phyloP scores from a whole-genome alignment of 2,113 vertebrate species.

The Leucopsar rothschildi region DNA sequence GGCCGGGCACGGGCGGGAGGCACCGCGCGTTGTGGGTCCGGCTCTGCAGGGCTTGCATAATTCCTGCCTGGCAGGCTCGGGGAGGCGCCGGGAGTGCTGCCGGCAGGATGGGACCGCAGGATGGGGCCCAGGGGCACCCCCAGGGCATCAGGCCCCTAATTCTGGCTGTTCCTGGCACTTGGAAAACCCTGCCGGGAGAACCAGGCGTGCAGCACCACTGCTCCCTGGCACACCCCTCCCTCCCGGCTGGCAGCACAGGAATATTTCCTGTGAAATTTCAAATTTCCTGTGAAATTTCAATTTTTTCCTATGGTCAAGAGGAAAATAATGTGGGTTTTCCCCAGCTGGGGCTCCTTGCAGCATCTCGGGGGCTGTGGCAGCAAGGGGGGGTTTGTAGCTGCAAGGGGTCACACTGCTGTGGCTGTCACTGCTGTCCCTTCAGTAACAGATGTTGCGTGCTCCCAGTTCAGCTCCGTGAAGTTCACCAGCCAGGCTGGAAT shows the following conservation, averaged over 20 bases:
- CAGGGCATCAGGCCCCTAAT: not conserved
- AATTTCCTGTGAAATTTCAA: not conserved
- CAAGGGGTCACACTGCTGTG: not conserved
- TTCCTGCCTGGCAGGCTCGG: not conserved
- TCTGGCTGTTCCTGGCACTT: not conserved
- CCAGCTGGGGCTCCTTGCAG: not conserved
- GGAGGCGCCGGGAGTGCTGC: not conserved
- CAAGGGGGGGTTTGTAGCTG: rapidly evolving
- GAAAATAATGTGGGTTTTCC: rapidly evolving
- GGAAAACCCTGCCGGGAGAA: not conserved
- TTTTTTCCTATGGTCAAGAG: not conserved
- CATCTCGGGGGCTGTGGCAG: not conserved
- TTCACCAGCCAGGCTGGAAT: not conserved
- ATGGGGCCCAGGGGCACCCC: not conserved
- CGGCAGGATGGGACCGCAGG: not conserved
- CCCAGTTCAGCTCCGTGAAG: not conserved
- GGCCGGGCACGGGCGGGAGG: not conserved
- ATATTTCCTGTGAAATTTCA: not conserved
- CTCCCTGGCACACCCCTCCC: not conserved
- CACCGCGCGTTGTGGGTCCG: not conserved
- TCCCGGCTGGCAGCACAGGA: not conserved
- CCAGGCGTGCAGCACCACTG: not conserved
- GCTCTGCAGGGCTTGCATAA: conserved; percentile 55
- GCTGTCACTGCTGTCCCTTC: not conserved
- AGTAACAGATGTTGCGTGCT: rapidly evolving